A percentile compares a stretch with the other conserved stretches of the same genome.
Conservation (phyloP, 2,113 vertebrate species). For the Anhinga anhinga region DNA sequence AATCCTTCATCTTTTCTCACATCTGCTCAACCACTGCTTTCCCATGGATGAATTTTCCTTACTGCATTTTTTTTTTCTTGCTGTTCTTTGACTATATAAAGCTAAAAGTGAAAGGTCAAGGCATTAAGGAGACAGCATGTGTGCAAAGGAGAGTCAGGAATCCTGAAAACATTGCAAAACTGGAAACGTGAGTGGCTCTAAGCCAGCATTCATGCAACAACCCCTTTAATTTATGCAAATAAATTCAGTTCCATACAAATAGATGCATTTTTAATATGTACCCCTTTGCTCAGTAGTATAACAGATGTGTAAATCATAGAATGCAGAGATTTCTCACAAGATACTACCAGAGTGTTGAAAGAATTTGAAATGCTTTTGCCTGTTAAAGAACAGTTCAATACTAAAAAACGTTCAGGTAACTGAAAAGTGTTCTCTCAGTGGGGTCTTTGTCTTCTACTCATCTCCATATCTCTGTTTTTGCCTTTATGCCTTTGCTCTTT, state of each 20-base stretch:
- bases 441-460: not conserved
- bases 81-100: not conserved
- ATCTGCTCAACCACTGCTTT: not conserved
- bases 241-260: not conserved
- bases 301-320: not conserved
- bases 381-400: not conserved
- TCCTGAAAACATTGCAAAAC: not conserved
- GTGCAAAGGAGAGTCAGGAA: not conserved
- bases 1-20: not conserved
- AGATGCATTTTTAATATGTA: not conserved
- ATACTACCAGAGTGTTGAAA: not conserved
- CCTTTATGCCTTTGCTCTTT: not conserved
- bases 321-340: not conserved
- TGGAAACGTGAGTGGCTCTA: not conserved
- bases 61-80: not conserved
- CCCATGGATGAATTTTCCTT: not conserved
- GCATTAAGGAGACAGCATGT: rapidly evolving
- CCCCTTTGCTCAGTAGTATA: not conserved
- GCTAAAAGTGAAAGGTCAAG: not conserved
- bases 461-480: not conserved
- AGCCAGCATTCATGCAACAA: not conserved
- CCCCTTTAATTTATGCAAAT: not conserved
- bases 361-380: not conserved
- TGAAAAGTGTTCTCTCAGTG: not conserved
- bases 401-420: not conserved